phyloP scores from a whole-genome alignment of 1,140 invertebrate genomes.

The Nautilus pompilius region DNA sequence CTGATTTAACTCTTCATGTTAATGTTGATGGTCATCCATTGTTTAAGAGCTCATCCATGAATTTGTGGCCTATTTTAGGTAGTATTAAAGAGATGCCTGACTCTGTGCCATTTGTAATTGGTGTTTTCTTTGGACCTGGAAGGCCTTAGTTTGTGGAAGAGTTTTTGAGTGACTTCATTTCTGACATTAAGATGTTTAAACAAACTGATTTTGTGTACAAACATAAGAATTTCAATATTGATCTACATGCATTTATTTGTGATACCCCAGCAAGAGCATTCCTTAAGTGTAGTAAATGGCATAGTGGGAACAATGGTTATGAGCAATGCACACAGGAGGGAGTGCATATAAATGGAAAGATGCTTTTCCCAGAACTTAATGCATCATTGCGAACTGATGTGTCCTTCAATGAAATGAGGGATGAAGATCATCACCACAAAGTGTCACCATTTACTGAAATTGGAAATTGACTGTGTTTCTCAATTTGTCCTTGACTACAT shows the following conservation, averaged over 20 bases:
- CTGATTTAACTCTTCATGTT: neutral
- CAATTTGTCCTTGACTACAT: slow-evolving; percentile 51
- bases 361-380: slow-evolving; percentile 25
- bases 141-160: slow-evolving; percentile 28
- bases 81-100: slow-evolving; percentile 8
- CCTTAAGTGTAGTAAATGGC: slow-evolving; percentile 46
- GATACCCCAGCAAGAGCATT: slow-evolving; percentile 53
- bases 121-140: slow-evolving; percentile 25
- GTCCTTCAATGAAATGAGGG: slow-evolving; percentile 19
- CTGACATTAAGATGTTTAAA: slow-evolving; percentile 17
- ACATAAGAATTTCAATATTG: slow-evolving; percentile 14
- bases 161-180: slow-evolving; percentile 33
- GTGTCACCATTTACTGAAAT: slow-evolving; percentile 29
- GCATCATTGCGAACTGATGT: slow-evolving; percentile 21
- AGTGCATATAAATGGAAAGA: slow-evolving; percentile 10
- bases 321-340: slow-evolving; percentile 23
- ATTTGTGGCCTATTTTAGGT: slow-evolving; percentile 29
- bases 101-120: slow-evolving; percentile 16
- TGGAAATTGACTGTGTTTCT: slow-evolving; percentile 41
- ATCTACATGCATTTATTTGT: slow-evolving; percentile 38
- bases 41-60: slow-evolving; percentile 5
- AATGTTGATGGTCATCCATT: slow-evolving; percentile 12
- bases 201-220: slow-evolving; percentile 11
- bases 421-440: slow-evolving; percentile 44
- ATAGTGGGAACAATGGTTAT: slow-evolving; percentile 25